phyloP scores from a whole-genome alignment of 2,888 invertebrate genomes.

The Dysmachus trigonus region DNA sequence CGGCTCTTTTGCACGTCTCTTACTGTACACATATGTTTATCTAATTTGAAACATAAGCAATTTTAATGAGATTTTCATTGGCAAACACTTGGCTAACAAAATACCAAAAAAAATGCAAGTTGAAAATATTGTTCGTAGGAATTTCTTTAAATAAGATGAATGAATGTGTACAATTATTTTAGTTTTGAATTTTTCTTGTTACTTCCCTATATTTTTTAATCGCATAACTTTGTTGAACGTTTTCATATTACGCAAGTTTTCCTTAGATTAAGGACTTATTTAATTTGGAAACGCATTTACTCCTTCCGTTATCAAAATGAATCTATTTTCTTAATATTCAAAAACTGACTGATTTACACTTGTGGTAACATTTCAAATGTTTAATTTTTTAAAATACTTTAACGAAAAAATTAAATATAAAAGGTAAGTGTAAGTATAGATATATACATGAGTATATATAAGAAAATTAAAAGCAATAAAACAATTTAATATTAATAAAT shows the following conservation, averaged over 20 bases:
- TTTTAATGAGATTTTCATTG: not conserved
- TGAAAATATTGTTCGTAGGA: not conserved
- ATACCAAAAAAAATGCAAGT: not conserved
- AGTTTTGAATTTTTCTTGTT: not conserved
- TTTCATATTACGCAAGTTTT: not conserved
- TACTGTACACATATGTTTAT: not conserved
- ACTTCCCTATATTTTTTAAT: not conserved
- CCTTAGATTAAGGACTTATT: constrained; percentile 9
- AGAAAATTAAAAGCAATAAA: constrained; percentile 37
- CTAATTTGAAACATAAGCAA: not conserved
- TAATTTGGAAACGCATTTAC: constrained; percentile 6
- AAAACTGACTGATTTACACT: constrained; percentile 37
- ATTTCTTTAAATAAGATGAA: not conserved
- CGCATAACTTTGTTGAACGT: not conserved
- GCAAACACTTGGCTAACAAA: not conserved
- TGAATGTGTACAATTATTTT: not conserved
- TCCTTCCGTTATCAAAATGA: not conserved
- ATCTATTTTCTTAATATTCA: constrained; percentile 35
- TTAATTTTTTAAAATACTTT: not conserved
- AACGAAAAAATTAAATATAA: constrained; percentile 11
- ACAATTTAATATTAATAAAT: constrained; percentile 39
- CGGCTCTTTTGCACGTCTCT: not conserved
- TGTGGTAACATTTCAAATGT: not conserved
- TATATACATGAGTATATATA: constrained; percentile 14
- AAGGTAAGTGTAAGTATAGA: constrained; percentile 16